Base-by-base conservation (phyloP, 2,113 vertebrate genomes). In the Climacteris rufus region DNA sequence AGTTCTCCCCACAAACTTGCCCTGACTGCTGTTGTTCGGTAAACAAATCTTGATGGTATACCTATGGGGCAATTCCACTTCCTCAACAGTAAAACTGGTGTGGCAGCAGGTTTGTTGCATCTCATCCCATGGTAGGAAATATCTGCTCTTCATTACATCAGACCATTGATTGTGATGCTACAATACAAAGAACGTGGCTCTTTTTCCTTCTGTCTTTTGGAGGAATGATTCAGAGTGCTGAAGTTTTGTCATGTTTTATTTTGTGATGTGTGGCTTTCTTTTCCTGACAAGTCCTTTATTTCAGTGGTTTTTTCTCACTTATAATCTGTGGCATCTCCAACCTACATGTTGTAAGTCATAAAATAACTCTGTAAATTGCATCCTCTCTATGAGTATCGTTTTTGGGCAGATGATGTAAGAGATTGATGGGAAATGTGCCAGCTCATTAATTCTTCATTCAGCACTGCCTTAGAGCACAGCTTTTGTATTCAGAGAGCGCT, bases 351-450 rank as follows among this genome's bases (percentile, higher is more conserved):
- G 2, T 37, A 88, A 85, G 47, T 83, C 65, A n/a, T 59, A 71
- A 84, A 90, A 79, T 57, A 82, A 13, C 78, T 52, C 22, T 87
- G 61, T 40, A 53, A 90, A 85, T 64, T 10, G 4, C n/a, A 63
- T 69, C 37, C 31, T 86, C 49, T 72, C 44, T 35, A 4, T 1
- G 4, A 64, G 49, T 44, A 68, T 63, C 0, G 0, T 23, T 31
- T 65, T 77, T 19, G 53, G 44, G 61, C 57, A 88, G 45, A 30
- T 56, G 45, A 72, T 90, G 28, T 35, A 76, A 89, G 50, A 72
- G 37, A 65, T n/a, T 61, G 49, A 53, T 49, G 76, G 50, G 80
- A 87, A 72, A 44, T 21, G 24, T 72, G 50, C 45, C 68, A 89
- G 21, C 40, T 84, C 31, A 90, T 76, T 65, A 76, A 37, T 64